These are phyloP conservation scores for Nanger granti DNA, from an alignment of 2,113 vertebrate species.

Conservation along the genomic window DNA sequence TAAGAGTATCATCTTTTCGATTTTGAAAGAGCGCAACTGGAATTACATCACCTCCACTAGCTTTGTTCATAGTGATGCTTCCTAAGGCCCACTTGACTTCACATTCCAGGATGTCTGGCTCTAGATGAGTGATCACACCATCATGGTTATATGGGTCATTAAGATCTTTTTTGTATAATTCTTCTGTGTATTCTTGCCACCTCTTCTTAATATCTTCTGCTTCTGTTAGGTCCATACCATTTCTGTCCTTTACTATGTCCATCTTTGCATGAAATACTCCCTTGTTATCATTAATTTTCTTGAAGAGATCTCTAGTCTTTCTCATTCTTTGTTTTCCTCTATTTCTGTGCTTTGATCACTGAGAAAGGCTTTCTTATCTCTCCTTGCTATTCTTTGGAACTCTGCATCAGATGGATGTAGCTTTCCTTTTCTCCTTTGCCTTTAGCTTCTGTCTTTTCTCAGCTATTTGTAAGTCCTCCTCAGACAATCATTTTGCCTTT, in stretches of 20 bases:
- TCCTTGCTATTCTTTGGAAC: not conserved
- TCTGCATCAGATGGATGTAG: not conserved
- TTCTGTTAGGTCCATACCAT: not conserved
- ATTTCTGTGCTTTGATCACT: not conserved
- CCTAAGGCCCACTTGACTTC: not conserved
- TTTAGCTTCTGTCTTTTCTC: not conserved
- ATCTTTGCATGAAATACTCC: not conserved
- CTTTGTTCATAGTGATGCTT: not conserved
- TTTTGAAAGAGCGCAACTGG: not conserved
- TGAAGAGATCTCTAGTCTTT: not conserved
- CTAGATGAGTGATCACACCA: not conserved
- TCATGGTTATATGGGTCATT: not conserved
- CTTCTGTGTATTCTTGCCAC: not conserved
- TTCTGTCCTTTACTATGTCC: not conserved
- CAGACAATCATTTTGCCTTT: not conserved
- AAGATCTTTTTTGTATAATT: not conserved
- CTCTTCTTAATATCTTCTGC: not conserved
- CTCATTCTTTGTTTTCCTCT: not conserved
- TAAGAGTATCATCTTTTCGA: not conserved
- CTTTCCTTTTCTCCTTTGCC: not conserved
- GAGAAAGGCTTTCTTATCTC: not conserved
- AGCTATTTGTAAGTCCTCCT: not conserved
- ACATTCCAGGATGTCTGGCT: not conserved
- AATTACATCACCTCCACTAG: not conserved
- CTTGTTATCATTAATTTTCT: not conserved